Conservation (phyloP, 1,140 invertebrate genomes). For the Danaus melanippus region DNA sequence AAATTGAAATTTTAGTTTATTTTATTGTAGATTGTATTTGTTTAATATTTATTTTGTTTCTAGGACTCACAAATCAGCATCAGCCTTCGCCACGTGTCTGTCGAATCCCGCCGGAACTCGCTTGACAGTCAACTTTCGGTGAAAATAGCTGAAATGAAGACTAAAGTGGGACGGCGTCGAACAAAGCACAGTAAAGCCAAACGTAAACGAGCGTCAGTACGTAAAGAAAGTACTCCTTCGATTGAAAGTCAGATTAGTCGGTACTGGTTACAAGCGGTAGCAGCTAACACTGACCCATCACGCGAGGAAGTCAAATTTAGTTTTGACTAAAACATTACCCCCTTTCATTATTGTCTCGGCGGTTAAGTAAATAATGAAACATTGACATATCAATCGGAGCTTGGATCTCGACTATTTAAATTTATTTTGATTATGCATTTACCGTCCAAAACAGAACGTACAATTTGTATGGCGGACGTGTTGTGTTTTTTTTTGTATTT, state of each 20-base stretch:
- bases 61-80: slow-evolving; percentile 87
- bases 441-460: no score
- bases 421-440: no score
- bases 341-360: neutral
- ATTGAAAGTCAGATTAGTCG: slow-evolving; percentile 82
- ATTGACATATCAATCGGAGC: no score
- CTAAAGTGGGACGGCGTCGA: slow-evolving; percentile 75
- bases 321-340: slow-evolving; percentile 44
- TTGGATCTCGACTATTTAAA: no score
- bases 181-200: slow-evolving; percentile 57
- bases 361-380: neutral
- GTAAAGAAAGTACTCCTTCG: slow-evolving; percentile 83
- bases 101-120: slow-evolving; percentile 86
- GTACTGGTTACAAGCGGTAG: slow-evolving; percentile 71
- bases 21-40: no score
- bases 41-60: neutral
- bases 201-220: slow-evolving; percentile 62
- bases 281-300: slow-evolving; percentile 59
- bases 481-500: no score
- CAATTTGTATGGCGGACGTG: no score
- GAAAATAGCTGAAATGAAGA: slow-evolving; percentile 85
- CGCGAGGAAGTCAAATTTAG: slow-evolving; percentile 62
- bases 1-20: no score
- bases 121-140: slow-evolving; percentile 89
- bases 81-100: slow-evolving; percentile 83